Conservation (phyloP, 23 tunicate species). For the Halocynthia aurantium region DNA sequence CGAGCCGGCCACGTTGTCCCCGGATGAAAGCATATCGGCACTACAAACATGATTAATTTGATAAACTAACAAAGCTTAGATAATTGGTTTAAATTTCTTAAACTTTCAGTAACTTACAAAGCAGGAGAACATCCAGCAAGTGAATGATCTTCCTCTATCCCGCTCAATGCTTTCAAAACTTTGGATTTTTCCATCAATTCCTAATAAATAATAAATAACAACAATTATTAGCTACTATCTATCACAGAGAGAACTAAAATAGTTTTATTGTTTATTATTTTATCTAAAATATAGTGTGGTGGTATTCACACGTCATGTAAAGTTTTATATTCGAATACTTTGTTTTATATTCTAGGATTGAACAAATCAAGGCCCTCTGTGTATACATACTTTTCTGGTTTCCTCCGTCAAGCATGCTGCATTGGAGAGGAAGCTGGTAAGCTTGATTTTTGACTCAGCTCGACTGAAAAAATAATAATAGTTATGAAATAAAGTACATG, state of each 20-base stretch:
- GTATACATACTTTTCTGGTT: neutral
- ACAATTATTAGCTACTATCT: too few species aligned
- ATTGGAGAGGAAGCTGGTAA: conserved; percentile 42
- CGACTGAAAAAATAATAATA: conserved; percentile 13
- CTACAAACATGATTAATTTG: conserved; percentile 13
- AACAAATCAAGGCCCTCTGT: too few species aligned
- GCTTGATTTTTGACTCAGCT: conserved; percentile 60
- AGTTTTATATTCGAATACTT: too few species aligned
- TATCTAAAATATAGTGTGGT: too few species aligned
- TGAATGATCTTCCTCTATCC: conserved; percentile 66
- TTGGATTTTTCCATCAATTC: conserved; percentile 39
- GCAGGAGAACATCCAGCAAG: conserved; percentile 68
- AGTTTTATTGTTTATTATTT: too few species aligned
- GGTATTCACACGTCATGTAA: too few species aligned
- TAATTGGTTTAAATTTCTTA: neutral
- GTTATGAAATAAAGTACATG: neutral
- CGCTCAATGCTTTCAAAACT: conserved; percentile 71
- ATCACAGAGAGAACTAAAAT: too few species aligned
- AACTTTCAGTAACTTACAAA: conserved; percentile 14
- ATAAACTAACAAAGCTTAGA: neutral
- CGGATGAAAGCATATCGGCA: conserved; percentile 66
- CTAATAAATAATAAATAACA: too few species aligned
- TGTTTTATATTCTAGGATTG: too few species aligned
- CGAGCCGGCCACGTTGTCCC: conserved; percentile 79
- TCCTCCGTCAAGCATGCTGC: conserved; percentile 4